Conservation (phyloP, 2,113 vertebrate species). For the Tamias sibiricus region DNA sequence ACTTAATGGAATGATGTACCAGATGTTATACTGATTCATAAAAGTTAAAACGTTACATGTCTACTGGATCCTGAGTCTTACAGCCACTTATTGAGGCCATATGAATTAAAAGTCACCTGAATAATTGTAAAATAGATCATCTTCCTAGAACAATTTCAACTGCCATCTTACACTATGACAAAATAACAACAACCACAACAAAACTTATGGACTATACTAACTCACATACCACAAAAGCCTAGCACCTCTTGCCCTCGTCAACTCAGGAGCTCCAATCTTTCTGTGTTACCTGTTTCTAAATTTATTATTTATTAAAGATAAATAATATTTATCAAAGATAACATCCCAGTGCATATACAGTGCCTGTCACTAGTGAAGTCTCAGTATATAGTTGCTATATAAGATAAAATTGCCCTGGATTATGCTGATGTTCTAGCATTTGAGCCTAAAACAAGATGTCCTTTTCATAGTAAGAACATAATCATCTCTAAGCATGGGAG, state of each 20-base stretch:
- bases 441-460: neutral
- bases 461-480: neutral
- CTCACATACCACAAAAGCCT: neutral
- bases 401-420: neutral
- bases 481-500: neutral
- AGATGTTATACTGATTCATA: neutral
- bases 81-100: neutral
- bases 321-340: neutral
- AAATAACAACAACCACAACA: neutral
- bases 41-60: neutral
- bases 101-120: neutral
- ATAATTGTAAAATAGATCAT: neutral
- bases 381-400: neutral
- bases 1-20: neutral
- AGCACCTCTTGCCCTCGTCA: neutral
- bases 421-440: neutral
- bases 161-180: neutral
- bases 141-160: neutral
- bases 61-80: neutral
- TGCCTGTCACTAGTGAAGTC: neutral
- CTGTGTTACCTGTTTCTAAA: neutral
- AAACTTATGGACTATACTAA: neutral
- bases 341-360: neutral
- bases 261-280: neutral
- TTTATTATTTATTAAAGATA: neutral